Evolutionary conservation across 2,113 vertebrate genomes (phyloP).

Genomic region (Coturnix japonica): DNA sequence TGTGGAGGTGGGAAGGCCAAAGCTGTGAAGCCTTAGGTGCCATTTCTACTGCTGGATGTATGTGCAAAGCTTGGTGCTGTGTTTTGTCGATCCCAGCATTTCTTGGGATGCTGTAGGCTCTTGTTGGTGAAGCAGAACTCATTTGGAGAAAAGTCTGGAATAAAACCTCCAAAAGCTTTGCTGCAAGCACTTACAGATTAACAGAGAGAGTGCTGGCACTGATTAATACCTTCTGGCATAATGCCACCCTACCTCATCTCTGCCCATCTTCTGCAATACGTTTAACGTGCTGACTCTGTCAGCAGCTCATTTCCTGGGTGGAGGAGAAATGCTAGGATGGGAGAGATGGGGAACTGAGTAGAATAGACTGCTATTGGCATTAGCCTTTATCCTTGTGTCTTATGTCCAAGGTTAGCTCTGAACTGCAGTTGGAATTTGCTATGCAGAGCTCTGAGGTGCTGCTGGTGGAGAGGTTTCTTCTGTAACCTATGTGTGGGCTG

Average conservation of each 20-base stretch:
- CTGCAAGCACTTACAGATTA: neutral
- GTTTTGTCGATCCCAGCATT: neutral
- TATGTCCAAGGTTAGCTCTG: neutral
- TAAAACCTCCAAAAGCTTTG: neutral
- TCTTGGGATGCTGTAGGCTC: neutral
- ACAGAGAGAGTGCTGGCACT: neutral
- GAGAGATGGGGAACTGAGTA: neutral
- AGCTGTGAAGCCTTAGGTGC: neutral
- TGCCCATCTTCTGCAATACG: neutral
- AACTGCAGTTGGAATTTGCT: neutral
- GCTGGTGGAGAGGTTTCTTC: slow-evolving; percentile 38
- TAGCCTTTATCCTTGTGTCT: neutral
- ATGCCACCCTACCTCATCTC: slow-evolving; percentile 1
- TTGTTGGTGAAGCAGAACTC: neutral
- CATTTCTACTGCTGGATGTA: neutral
- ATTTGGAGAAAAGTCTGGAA: neutral
- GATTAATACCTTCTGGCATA: slow-evolving; percentile 26
- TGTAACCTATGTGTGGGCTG: slow-evolving; percentile 50
- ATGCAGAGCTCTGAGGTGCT: slow-evolving; percentile 28
- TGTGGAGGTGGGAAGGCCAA: neutral
- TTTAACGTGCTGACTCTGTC: neutral
- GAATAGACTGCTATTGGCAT: neutral
- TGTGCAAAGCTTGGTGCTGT: neutral
- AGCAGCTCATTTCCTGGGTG: neutral
- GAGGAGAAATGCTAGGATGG: neutral